Evolutionary conservation across 2,797 vertebrate genomes (phyloP), one percentile per base, ranked within the genome.

Genomic region (Schizopygopsis pylzovi): DNA sequence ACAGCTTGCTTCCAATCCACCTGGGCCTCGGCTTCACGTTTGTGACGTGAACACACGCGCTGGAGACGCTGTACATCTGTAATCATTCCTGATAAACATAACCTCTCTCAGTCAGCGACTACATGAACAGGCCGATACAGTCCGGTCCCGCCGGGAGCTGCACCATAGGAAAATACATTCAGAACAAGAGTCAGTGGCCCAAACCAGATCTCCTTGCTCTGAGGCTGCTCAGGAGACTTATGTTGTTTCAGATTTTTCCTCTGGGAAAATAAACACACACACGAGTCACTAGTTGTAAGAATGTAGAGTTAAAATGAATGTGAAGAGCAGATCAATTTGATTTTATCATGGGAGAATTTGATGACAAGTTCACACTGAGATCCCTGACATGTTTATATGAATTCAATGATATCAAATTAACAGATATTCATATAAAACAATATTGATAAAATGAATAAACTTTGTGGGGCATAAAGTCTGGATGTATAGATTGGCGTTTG

Each of bases 1-100:
- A 97, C 97, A 97, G 97, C 98, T 98, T 98, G 97, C 96, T 96
- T 95, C 95, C 95, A 98, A 97, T 96, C 96, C 98, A 97, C 97
- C 96, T 97, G 97, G 98, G 96, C 95, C 96, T 96, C 92, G 90
- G 87, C 94, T 75, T 96, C 94, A 96, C 93, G 90, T 92, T 92
- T 93, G 90, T 92, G 92, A 88, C 82, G 86, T 84, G 84, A 86
- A 82, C 88, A 86, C 90, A 88, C 90, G 88, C 93, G 84, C 78
- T 79, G 7, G 79, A 83, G 86, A 82, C 85, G 84, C 78, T 71
- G 91, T 91, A 88, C 87, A 80, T 86, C 86, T 87, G 88, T 85
- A 83, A 83, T 56, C 11, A 43, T 68, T 82, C 73, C 83, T 85
- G 47, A 68, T 86, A 59, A 83, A 89, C 84, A 76, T 75, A 79